These are phyloP conservation scores for Oplegnathus fasciatus DNA, from an alignment of 2,113 vertebrate species.

Conservation along the genomic window DNA sequence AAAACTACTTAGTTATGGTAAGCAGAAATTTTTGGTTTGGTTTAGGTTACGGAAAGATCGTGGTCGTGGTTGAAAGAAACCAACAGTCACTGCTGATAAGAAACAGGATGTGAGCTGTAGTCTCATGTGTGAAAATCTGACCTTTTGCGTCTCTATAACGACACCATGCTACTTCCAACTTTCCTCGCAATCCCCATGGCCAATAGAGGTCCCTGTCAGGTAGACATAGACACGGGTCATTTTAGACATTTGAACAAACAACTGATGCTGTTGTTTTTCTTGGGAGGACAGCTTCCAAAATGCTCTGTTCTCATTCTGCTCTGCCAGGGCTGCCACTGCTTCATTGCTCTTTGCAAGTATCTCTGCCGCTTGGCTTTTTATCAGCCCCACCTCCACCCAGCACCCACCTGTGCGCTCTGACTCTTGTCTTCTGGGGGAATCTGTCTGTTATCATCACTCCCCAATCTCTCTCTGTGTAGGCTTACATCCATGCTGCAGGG, in stretches of 20 bases:
- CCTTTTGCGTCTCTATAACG: too few relatives aligned
- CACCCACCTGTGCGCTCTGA: conserved; percentile 13
- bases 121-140: background rate
- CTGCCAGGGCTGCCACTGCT: background rate
- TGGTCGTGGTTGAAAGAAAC: background rate
- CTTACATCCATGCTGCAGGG: conserved; percentile 1
- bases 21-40: background rate
- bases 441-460: conserved; percentile 42
- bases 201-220: background rate
- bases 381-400: conserved; percentile 36
- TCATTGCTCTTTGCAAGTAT: conserved; percentile 26
- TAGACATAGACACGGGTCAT: background rate
- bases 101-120: background rate
- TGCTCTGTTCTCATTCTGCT: background rate
- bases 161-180: too few relatives aligned
- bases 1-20: background rate
- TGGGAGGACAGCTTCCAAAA: background rate
- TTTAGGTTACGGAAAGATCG: background rate
- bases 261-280: conserved; percentile 9
- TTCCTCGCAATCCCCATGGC: background rate
- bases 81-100: too few relatives aligned
- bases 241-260: conserved; percentile 19
- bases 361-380: conserved; percentile 46
- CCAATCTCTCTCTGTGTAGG: conserved; percentile 26
- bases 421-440: conserved; percentile 6